Evolutionary conservation across 2,797 vertebrate species (phyloP), one percentile per base, ranked within the genome.

Genomic region (Gambelia wislizenii): DNA sequence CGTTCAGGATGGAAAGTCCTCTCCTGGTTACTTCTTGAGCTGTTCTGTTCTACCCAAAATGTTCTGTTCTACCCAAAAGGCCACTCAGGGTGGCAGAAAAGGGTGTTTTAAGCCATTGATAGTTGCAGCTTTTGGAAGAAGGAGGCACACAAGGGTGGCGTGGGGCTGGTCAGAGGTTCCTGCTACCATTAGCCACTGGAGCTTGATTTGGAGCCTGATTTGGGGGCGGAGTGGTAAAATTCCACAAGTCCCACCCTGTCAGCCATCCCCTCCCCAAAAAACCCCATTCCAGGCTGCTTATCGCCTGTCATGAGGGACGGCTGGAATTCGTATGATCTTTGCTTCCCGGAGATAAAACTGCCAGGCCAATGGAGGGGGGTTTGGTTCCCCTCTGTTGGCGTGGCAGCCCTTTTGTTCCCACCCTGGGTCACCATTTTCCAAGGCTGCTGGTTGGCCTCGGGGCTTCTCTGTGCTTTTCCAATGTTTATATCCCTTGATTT

Each of bases 341-440:
- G 30, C 72, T 81, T 56, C 86, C 61, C 42, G 2, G 14, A 54
- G 54, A 49, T 12, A 49, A 49, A 67, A 67, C 27, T 6, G 25
- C 22, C 36, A 39, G 8, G 6, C 2, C 4, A 18, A n/a, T 4
- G 30, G 4, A n/a, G 61, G 92, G 39, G 85, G 54, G 39, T 30
- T 20, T 30, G 18, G 8, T n/a, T 13, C 36, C 52, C 39, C 13
- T 2, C 1, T 10, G 56, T 33, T 67, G 42, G 6, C 18, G 1
- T 18, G 27, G 6, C 25, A 13, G 59, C 39, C 13, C n/a, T 33
- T 42, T 59, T 27, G 7, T 61, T 13, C 36, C 25, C 27, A 39
- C 2, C 76, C 76, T 52, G 25, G 33, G 89, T 78, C 69, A 3
- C 0, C 18, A 5, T 86, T 93, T 92, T 91, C 94, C 92, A 92